Conservation (phyloP, 2,888 invertebrate species). For the Lacanobia oleracea region DNA sequence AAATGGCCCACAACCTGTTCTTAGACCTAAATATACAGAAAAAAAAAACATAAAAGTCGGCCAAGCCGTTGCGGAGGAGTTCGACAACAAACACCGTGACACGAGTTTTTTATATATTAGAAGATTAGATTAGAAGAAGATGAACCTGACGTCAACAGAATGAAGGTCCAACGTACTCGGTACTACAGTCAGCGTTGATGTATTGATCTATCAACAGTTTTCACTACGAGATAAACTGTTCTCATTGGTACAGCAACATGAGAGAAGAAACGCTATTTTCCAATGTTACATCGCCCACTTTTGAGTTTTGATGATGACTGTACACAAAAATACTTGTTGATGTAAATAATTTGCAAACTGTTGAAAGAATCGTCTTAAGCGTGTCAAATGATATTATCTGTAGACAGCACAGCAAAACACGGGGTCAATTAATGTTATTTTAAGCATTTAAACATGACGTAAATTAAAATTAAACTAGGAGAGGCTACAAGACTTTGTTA, state of each 20-base stretch:
- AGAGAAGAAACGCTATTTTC: not conserved
- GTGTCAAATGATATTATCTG: conserved; percentile 9
- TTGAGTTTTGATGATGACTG: not conserved
- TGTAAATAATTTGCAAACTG: not conserved
- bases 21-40: too few species aligned
- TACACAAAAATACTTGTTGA: not conserved
- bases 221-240: not conserved
- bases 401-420: too few species aligned
- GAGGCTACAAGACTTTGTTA: not conserved
- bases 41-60: too few species aligned
- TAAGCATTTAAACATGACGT: too few species aligned
- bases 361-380: not conserved
- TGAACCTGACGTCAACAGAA: too few species aligned
- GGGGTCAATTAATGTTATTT: not conserved
- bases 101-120: too few species aligned
- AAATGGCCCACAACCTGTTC: too few species aligned
- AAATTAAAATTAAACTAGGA: not conserved
- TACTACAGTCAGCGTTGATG: not conserved
- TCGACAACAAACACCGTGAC: too few species aligned
- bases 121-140: too few species aligned
- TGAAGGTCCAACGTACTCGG: not conserved
- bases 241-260: not conserved
- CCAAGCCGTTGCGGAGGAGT: too few species aligned
- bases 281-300: not conserved
- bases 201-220: not conserved